A percentile compares a stretch with the other conserved stretches of the same genome.
These are phyloP conservation scores for Amphipyra berbera DNA, from an alignment of 2,888 invertebrate genomes.

Conservation along the genomic window DNA sequence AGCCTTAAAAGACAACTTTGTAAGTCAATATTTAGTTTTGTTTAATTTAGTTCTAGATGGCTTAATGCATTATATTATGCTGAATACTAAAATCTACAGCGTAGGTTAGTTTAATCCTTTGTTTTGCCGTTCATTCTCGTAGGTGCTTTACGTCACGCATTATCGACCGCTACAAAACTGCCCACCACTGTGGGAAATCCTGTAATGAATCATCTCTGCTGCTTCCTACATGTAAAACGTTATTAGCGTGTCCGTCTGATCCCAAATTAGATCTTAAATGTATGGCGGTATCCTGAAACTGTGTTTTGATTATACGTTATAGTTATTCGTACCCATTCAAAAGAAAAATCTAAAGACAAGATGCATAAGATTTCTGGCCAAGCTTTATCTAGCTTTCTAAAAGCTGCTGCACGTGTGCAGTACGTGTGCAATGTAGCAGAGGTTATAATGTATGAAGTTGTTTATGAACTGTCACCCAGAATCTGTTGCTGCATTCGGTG, in stretches of 20 bases:
- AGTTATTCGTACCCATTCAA: not conserved
- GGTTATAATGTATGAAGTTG: slow-evolving; percentile 28
- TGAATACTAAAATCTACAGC: slow-evolving; percentile 16
- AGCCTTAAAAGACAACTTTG: too few relatives aligned
- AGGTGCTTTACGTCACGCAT: slow-evolving; percentile 33
- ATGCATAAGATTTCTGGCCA: not conserved
- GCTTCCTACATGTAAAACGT: slow-evolving; percentile 20
- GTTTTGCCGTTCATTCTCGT: slow-evolving; percentile 29
- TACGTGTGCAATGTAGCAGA: slow-evolving; percentile 4
- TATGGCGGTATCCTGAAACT: slow-evolving; percentile 12
- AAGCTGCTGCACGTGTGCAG: not conserved
- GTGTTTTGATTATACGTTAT: too few relatives aligned
- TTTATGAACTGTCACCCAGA: slow-evolving; percentile 11
- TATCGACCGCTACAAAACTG: slow-evolving; percentile 47
- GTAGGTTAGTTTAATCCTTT: slow-evolving; percentile 28
- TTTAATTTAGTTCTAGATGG: too few relatives aligned
- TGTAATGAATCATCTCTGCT: slow-evolving; percentile 50
- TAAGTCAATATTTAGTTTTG: too few relatives aligned
- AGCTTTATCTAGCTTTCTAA: not conserved
- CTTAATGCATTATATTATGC: not conserved
- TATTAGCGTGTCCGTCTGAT: slow-evolving; percentile 23
- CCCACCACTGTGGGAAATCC: slow-evolving; percentile 47
- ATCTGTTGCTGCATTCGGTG: slow-evolving; percentile 13
- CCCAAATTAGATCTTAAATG: slow-evolving; percentile 23
- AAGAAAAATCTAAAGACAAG: not conserved